A percentile compares a stretch with the other conserved stretches of the same genome.
Evolutionary conservation across 64 coral and sea anemone species (phyloP).

Genomic region (Stichodactyla helianthus): DNA sequence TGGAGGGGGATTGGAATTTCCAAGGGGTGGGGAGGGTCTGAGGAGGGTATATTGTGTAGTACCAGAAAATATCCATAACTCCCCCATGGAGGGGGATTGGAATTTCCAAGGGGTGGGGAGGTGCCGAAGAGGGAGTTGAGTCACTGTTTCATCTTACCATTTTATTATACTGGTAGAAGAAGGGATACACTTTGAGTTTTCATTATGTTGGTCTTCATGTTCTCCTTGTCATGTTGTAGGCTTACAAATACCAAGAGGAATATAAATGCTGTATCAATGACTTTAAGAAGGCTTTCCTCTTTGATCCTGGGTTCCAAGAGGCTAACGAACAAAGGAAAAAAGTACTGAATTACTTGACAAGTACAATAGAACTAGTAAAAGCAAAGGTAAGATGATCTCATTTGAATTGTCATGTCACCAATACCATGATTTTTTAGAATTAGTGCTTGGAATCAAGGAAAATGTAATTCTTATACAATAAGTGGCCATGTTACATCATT

Average conservation of each 20-base stretch:
- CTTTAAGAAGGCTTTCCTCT: constrained; percentile 63
- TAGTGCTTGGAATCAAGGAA: too few species aligned
- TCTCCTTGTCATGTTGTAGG: constrained; percentile 39
- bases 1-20: too few species aligned
- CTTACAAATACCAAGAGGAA: constrained; percentile 92
- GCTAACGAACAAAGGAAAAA: constrained; percentile 54
- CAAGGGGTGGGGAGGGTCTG: too few species aligned
- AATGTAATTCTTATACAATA: too few species aligned
- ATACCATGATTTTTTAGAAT: not conserved
- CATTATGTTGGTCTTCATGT: not conserved
- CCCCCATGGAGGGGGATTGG: too few species aligned
- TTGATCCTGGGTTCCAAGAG: constrained; percentile 84
- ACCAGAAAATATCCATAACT: too few species aligned
- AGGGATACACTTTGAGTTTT: not conserved
- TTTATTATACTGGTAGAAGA: too few species aligned
- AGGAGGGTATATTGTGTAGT: too few species aligned
- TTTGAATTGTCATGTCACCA: too few species aligned
- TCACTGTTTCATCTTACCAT: not conserved
- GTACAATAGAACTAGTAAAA: constrained; percentile 64
- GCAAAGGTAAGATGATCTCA: constrained; percentile 54
- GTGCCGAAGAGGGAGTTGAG: too few species aligned
- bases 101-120: too few species aligned
- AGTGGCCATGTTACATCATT: too few species aligned
- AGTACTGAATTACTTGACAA: constrained; percentile 59
- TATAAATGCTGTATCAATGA: constrained; percentile 60